These are phyloP conservation scores for Eustalomyia histrio DNA, from an alignment of 2,888 invertebrate genomes.

Conservation along the genomic window DNA sequence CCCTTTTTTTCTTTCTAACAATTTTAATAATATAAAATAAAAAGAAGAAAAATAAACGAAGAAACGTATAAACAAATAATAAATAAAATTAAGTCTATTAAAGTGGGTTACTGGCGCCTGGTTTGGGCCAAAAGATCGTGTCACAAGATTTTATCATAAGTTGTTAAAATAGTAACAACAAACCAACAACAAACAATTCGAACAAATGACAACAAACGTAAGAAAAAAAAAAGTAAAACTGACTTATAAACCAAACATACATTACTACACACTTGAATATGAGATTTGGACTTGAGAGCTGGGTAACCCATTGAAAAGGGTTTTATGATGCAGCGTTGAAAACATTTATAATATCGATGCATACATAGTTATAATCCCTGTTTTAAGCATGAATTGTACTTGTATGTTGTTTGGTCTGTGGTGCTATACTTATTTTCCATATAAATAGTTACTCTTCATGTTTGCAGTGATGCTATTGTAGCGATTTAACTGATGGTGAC, in stretches of 20 bases:
- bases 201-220: slow-evolving; percentile 15
- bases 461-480: not conserved
- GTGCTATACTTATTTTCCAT: not conserved
- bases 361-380: slow-evolving; percentile 4
- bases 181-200: slow-evolving; percentile 39
- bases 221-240: slow-evolving; percentile 31
- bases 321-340: slow-evolving; percentile 10
- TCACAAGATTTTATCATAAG: slow-evolving; percentile 61
- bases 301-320: slow-evolving; percentile 41
- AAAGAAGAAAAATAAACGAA: slow-evolving; percentile 17
- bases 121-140: slow-evolving; percentile 61
- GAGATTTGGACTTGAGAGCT: slow-evolving; percentile 25
- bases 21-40: slow-evolving; percentile 16
- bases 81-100: slow-evolving; percentile 31
- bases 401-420: slow-evolving; percentile 1
- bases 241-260: slow-evolving; percentile 12
- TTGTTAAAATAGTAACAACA: slow-evolving; percentile 59
- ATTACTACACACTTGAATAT: not conserved
- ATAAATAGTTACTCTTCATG: not conserved
- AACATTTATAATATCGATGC: slow-evolving; percentile 10
- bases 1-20: slow-evolving; percentile 36
- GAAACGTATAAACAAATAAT: slow-evolving; percentile 24
- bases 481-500: not conserved
- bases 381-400: slow-evolving; percentile 6
- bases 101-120: slow-evolving; percentile 62